These are phyloP conservation scores for Neofelis nebulosa DNA, from an alignment of 2,113 vertebrate genomes.

Conservation along the genomic window DNA sequence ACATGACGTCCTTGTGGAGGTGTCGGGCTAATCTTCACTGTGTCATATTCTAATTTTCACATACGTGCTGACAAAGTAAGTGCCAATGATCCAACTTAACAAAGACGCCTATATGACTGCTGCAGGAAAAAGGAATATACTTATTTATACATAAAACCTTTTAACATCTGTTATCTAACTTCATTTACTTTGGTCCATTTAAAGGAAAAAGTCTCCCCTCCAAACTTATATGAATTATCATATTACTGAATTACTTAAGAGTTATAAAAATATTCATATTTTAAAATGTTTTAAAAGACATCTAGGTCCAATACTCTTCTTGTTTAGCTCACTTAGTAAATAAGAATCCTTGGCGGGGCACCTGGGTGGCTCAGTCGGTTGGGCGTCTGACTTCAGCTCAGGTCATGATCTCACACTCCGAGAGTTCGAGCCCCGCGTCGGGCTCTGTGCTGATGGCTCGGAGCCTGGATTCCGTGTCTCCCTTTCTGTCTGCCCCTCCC, in stretches of 20 bases:
- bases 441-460: no score
- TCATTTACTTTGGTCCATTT: not conserved
- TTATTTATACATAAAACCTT: not conserved
- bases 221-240: not conserved
- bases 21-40: not conserved
- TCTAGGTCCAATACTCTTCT: not conserved
- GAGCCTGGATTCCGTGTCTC: no score
- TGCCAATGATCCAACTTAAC: not conserved
- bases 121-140: not conserved
- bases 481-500: no score
- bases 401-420: no score
- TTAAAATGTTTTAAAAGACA: not conserved
- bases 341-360: not conserved
- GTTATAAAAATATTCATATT: not conserved
- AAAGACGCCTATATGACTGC: not conserved
- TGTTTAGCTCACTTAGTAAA: not conserved
- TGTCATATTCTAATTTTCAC: not conserved
- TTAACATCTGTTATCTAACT: not conserved
- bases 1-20: no score
- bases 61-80: not conserved
- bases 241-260: not conserved
- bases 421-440: no score
- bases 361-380: no score
- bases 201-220: not conserved
- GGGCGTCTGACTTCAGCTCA: no score